phyloP scores from a whole-genome alignment of 2,797 vertebrate genomes.

The Neopelma chrysocephalum region DNA sequence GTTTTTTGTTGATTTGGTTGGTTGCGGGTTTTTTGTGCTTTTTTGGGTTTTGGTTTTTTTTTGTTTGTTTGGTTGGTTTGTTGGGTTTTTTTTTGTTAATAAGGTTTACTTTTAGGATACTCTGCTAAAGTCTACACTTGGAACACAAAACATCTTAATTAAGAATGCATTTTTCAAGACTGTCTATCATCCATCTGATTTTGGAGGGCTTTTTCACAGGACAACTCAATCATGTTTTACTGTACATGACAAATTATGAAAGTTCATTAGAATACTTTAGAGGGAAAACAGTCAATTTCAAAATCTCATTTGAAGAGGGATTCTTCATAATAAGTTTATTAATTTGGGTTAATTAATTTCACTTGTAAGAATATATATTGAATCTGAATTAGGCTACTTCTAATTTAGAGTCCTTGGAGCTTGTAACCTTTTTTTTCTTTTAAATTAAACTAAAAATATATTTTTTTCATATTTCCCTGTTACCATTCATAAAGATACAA shows the following conservation, averaged over 20 bases:
- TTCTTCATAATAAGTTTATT: neutral
- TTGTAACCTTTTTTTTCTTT: neutral
- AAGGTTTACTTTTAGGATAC: neutral
- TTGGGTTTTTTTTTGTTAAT: too few species aligned
- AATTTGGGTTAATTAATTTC: neutral
- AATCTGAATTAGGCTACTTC: neutral
- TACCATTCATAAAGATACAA: neutral
- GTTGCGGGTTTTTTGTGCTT: neutral
- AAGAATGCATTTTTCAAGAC: neutral
- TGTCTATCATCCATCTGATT: neutral
- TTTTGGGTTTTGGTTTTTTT: neutral
- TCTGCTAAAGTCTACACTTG: neutral
- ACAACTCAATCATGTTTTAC: neutral
- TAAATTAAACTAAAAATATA: neutral
- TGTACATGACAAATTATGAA: neutral
- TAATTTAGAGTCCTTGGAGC: neutral
- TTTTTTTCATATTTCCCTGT: neutral
- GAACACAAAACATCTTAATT: neutral
- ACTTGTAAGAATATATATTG: neutral
- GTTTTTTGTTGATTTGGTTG: neutral
- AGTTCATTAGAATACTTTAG: neutral
- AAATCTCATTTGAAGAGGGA: neutral
- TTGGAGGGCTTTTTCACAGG: neutral
- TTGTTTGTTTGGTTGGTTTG: too few species aligned
- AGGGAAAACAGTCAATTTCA: neutral